Evolutionary conservation across 2,113 vertebrate genomes (phyloP).

Genomic region (Myiozetetes cayanensis): DNA sequence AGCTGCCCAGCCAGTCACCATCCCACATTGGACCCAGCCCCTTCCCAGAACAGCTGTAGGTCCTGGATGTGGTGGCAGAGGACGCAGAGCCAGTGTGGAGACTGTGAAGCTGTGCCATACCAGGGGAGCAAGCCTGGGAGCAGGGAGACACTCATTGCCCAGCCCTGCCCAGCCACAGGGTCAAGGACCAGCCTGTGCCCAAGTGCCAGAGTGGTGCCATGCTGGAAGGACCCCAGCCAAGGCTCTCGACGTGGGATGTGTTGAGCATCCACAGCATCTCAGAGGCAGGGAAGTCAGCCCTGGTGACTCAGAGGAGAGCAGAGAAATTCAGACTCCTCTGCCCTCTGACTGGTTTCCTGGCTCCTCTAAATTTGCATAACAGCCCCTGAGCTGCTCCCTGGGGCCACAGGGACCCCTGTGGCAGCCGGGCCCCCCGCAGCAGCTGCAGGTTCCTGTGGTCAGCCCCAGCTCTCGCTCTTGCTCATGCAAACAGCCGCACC

Average conservation of each 20-base stretch:
- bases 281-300: not conserved
- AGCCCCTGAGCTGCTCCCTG: not conserved
- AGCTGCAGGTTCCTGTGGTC: not conserved
- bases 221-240: not conserved
- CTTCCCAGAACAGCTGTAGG: not conserved
- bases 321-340: not conserved
- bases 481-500: not conserved
- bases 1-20: not conserved
- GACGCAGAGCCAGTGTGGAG: not conserved
- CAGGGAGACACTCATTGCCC: not conserved
- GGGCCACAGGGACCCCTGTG: not conserved
- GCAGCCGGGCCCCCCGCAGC: fast-evolving
- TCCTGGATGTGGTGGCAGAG: not conserved
- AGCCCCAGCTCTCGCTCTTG: not conserved
- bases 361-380: not conserved
- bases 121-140: not conserved
- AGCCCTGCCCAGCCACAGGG: not conserved
- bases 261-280: no score
- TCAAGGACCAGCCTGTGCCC: not conserved
- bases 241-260: not conserved
- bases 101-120: fast-evolving
- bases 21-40: not conserved
- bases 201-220: not conserved
- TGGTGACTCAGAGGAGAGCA: not conserved
- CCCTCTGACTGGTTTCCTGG: not conserved